Percentiles rank a stretch among this genome's conserved stretches.
Conservation (phyloP, 2,113 vertebrate genomes). For the Chionomys nivalis region DNA sequence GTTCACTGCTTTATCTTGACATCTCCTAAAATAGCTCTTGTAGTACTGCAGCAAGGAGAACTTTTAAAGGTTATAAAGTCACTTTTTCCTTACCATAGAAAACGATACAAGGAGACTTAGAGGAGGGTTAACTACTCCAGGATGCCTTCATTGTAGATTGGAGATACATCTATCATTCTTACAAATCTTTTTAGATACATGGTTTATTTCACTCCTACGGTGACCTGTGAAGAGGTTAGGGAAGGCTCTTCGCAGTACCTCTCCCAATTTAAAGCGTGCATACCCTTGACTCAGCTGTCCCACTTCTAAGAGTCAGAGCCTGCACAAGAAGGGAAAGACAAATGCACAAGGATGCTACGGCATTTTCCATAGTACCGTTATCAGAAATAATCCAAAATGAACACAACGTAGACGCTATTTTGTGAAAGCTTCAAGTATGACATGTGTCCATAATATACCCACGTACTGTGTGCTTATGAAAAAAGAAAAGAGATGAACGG, state of each 20-base stretch:
- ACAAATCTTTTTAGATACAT: background rate
- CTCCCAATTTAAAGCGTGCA: background rate
- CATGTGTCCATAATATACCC: background rate
- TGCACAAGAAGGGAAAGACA: background rate
- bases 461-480: background rate
- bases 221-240: background rate
- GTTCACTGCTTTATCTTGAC: constrained; percentile 4
- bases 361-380: background rate
- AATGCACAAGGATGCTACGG: background rate
- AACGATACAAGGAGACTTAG: constrained; percentile 19
- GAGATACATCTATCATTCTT: background rate
- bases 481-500: background rate
- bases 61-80: background rate
- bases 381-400: background rate
- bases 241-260: background rate
- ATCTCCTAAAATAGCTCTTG: constrained; percentile 56
- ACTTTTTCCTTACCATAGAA: constrained; percentile 43
- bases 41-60: background rate
- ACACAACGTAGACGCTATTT: background rate
- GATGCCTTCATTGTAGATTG: background rate
- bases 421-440: background rate
- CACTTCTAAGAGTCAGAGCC: background rate
- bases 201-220: background rate
- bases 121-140: background rate
- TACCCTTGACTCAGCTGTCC: constrained; percentile 41